Evolutionary conservation across 2,113 vertebrate species (phyloP).

Genomic region (Abramis brama): DNA sequence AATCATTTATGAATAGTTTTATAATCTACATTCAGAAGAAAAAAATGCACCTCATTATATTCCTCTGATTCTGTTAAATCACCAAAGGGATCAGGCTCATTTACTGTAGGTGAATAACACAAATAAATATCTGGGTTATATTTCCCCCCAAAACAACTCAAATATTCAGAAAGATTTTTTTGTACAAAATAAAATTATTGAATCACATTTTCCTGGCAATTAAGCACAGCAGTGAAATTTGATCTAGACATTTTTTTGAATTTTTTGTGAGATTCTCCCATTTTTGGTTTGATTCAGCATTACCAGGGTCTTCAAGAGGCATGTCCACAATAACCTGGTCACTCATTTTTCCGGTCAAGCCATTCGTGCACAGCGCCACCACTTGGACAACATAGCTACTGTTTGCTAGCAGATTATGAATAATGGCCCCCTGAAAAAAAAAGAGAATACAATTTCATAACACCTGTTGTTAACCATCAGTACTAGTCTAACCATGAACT

Average conservation of each 20-base stretch:
- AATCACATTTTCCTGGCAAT: too few relatives aligned
- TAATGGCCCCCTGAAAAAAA: slow-evolving; percentile 87
- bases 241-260: not conserved
- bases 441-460: not conserved
- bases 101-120: slow-evolving; percentile 60
- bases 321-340: slow-evolving; percentile 94
- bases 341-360: slow-evolving; percentile 90
- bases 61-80: slow-evolving; percentile 55
- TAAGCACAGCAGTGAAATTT: too few relatives aligned
- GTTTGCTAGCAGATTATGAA: slow-evolving; percentile 86
- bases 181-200: too few relatives aligned
- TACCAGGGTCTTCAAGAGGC: slow-evolving; percentile 88
- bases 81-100: slow-evolving; percentile 60
- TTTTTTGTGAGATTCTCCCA: not conserved
- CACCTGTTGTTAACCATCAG: not conserved
- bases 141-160: not conserved
- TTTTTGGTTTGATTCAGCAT: slow-evolving; percentile 50
- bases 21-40: not conserved
- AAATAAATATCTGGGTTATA: not conserved
- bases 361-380: slow-evolving; percentile 90
- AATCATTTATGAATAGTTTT: not conserved
- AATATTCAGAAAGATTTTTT: too few relatives aligned
- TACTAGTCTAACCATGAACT: not conserved
- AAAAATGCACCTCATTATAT: slow-evolving; percentile 63
- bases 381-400: slow-evolving; percentile 97